Conservation (phyloP, 2,113 vertebrate species). For the Dipodomys spectabilis region DNA sequence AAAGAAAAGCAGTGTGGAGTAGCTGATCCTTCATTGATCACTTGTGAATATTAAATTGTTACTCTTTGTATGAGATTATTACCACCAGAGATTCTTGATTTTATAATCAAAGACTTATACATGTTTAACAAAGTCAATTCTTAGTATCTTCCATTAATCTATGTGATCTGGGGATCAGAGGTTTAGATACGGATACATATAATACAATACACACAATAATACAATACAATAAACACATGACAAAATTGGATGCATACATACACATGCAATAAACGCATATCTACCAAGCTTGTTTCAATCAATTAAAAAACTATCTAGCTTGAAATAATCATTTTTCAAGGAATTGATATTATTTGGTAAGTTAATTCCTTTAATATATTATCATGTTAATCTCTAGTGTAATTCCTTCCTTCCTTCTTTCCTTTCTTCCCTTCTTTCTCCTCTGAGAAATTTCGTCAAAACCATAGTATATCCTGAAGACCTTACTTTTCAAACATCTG, state of each 20-base stretch:
- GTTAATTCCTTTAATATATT: not conserved
- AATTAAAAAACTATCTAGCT: not conserved
- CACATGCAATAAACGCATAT: not conserved
- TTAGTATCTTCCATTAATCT: not conserved
- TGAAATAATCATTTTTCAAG: conserved; percentile 10
- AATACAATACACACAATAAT: not conserved
- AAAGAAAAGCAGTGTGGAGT: not conserved
- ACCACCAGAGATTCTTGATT: not conserved
- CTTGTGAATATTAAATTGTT: conserved; percentile 47
- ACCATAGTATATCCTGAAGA: not conserved
- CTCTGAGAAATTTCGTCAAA: conserved; percentile 22
- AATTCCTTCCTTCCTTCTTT: too few relatives aligned
- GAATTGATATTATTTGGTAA: not conserved
- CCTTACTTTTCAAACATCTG: conserved; percentile 51
- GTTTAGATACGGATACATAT: not conserved
- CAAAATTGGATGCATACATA: too few relatives aligned
- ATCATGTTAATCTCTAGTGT: not conserved
- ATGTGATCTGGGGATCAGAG: not conserved
- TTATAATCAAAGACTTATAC: not conserved
- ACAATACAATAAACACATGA: not conserved
- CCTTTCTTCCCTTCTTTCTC: not conserved
- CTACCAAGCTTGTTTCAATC: not conserved
- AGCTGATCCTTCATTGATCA: not conserved
- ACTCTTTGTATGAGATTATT: not conserved
- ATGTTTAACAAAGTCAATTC: not conserved